Conservation (phyloP, 2,797 vertebrate species). For the Onychomys torridus region DNA sequence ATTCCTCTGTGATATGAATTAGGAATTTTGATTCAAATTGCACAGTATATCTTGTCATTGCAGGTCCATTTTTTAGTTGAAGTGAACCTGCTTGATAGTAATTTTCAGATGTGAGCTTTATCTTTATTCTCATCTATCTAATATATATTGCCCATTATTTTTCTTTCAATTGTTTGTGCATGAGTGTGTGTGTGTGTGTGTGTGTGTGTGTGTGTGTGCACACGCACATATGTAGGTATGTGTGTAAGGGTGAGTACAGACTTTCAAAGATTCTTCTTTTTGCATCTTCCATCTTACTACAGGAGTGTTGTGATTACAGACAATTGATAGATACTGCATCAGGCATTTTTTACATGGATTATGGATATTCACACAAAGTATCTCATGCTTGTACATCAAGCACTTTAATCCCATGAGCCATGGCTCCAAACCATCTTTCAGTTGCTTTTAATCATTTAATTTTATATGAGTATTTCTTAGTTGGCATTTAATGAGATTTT, state of each 20-base stretch:
- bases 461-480: background rate
- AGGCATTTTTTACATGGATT: background rate
- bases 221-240: background rate
- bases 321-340: background rate
- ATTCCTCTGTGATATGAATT: background rate
- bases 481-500: background rate
- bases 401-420: background rate
- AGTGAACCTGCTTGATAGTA: conserved; percentile 15
- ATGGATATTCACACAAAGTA: background rate
- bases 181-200: background rate
- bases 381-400: no score
- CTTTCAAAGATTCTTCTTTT: background rate
- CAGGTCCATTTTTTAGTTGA: conserved; percentile 11
- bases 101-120: conserved; percentile 18
- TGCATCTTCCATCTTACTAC: background rate
- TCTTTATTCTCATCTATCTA: conserved; percentile 32
- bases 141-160: background rate
- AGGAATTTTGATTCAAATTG: background rate
- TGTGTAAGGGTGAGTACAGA: background rate
- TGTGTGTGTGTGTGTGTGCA: background rate
- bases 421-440: background rate
- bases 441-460: conserved; percentile 1
- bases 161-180: background rate
- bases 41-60: background rate
- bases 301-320: background rate